Evolutionary conservation across 2,888 invertebrate species (phyloP).

Genomic region (Lapara coniferarum): DNA sequence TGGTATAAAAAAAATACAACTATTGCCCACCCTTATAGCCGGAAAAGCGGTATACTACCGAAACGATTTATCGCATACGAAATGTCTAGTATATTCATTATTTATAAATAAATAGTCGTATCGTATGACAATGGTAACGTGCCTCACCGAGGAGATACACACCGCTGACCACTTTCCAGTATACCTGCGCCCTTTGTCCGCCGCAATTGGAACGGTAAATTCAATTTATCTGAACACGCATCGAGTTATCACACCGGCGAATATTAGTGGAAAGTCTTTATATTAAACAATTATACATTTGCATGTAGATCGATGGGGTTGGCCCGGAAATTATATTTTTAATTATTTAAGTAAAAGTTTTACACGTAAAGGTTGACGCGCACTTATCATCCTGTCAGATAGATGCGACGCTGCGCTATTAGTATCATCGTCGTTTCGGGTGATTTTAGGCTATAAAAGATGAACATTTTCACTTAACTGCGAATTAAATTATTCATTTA

Average conservation of each 20-base stretch:
- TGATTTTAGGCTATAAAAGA: too few species aligned
- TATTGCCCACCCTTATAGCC: too few species aligned
- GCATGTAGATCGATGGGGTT: neutral
- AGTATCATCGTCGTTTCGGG: too few species aligned
- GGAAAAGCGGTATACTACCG: too few species aligned
- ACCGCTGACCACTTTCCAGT: conserved; percentile 59
- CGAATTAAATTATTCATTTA: too few species aligned
- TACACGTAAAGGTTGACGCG: neutral
- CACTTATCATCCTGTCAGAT: too few species aligned
- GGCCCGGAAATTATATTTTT: conserved; percentile 4
- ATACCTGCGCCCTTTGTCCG: conserved; percentile 46
- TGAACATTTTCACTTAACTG: too few species aligned
- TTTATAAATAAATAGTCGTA: neutral
- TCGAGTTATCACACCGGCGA: conserved; percentile 43
- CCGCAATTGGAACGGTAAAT: conserved; percentile 54
- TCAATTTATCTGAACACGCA: conserved; percentile 55
- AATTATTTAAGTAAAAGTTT: neutral
- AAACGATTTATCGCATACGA: too few species aligned
- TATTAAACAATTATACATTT: conserved; percentile 9
- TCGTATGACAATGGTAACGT: conserved; percentile 27
- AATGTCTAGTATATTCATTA: too few species aligned
- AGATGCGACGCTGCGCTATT: too few species aligned
- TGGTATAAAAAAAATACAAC: too few species aligned
- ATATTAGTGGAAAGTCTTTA: conserved; percentile 31
- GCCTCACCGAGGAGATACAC: conserved; percentile 55